Evolutionary conservation across 1,140 invertebrate genomes (phyloP), one percentile per base, ranked within the genome.

Genomic region (Drosophila leontia): DNA sequence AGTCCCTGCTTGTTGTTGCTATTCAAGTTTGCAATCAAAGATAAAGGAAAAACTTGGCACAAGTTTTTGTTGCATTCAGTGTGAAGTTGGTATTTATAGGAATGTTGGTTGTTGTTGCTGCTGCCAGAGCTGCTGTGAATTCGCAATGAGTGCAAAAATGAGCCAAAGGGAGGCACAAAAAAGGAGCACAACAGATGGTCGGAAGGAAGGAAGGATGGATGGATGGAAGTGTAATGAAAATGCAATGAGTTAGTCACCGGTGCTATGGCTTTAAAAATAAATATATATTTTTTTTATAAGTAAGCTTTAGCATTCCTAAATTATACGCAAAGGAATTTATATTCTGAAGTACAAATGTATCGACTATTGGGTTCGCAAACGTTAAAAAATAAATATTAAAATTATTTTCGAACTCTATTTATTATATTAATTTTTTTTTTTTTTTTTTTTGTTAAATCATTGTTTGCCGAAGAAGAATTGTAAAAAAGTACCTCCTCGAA

Each of bases 21-120:
- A 69, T 70, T 80, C 80, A 83, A 84, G 81, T 82, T 85, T 82
- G 83, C 82, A 86, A 87, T 86, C 82, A 86, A 76, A 86, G 82
- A 87, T 82, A 86, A 86, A 86, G 67, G 83, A 85, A 85, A 85
- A 83, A 83, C 80, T 83, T 84, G 76, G 77, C 81, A 75, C 35
- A 64, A 64, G 41, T 67, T 68, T 23, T 68, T 67, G 29, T 29
- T 67, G 45, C 29, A 39, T 23, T 47, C 80, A 84, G 83, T 87
- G 83, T 88, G 83, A 87, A 87, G 67, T 70, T 87, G 84, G 84
- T 88, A 88, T 87, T 88, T 88, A 83, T 87, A 86, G 83, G 84
- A 87, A 87, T 88, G 84, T 51, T 63, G 69, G 45, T 81, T 71
- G 48, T 57, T 75, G 45, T 58, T 70, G 75, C 41, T 68, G 68